Conservation (phyloP, 2,888 invertebrate genomes). For the Ecliptopera silaceata region DNA sequence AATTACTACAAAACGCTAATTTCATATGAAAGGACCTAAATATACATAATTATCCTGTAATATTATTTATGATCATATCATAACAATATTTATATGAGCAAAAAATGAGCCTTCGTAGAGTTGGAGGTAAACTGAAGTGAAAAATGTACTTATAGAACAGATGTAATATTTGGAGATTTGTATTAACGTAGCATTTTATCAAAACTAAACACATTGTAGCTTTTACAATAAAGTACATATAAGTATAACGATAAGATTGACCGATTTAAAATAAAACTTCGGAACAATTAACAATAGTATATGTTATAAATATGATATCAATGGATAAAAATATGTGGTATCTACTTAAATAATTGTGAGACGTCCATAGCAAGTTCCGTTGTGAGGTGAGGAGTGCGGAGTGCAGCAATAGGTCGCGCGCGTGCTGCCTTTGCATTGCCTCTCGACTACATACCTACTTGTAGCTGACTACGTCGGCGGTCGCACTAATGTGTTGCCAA, state of each 20-base stretch:
- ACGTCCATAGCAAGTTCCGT: not conserved
- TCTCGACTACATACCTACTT: not conserved
- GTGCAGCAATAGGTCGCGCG: conserved; percentile 26
- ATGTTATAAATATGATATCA: not conserved
- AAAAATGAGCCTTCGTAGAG: not conserved
- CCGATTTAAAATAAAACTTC: not conserved
- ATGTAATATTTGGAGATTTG: not conserved
- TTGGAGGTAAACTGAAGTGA: not conserved
- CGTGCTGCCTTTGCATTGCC: conserved; percentile 37
- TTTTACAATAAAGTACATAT: not conserved
- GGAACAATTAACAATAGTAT: not conserved
- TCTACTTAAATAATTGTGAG: not conserved
- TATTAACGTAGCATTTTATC: not conserved
- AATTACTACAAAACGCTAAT: too few species aligned
- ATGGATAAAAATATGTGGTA: not conserved
- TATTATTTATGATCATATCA: too few species aligned
- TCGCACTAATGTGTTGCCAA: not conserved
- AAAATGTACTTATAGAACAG: not conserved
- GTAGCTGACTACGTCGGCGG: not conserved
- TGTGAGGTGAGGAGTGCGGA: not conserved
- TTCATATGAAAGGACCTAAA: too few species aligned
- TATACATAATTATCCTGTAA: too few species aligned
- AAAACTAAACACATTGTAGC: not conserved
- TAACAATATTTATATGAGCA: not conserved
- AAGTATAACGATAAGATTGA: not conserved